These are phyloP conservation scores for Catocala nupta DNA, from an alignment of 2,888 invertebrate genomes.

Conservation along the genomic window DNA sequence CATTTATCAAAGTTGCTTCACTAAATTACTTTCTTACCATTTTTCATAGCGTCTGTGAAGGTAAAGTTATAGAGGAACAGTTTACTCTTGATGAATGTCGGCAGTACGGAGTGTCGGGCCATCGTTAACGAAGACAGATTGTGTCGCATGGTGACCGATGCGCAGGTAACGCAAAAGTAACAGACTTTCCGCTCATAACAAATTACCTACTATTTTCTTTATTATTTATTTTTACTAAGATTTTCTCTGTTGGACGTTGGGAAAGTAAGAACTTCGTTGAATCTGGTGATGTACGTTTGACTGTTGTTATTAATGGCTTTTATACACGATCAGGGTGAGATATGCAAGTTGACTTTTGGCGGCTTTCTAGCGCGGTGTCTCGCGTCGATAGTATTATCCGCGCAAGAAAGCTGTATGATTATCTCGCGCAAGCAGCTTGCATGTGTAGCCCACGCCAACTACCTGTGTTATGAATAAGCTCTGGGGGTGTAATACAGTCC, in stretches of 20 bases:
- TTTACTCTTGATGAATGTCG: constrained; percentile 70
- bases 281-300: too few relatives aligned
- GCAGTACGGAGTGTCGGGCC: constrained; percentile 58
- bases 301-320: too few relatives aligned
- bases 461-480: too few relatives aligned
- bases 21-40: constrained; percentile 54
- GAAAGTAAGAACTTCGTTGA: too few relatives aligned
- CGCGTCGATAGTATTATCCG: too few relatives aligned
- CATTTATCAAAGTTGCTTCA: constrained; percentile 43
- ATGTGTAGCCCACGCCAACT: too few relatives aligned
- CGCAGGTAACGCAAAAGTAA: constrained; percentile 63
- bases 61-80: constrained; percentile 59
- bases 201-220: constrained; percentile 48
- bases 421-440: too few relatives aligned
- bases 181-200: constrained; percentile 48
- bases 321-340: too few relatives aligned
- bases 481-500: too few relatives aligned
- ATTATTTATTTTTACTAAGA: constrained; percentile 19
- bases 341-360: too few relatives aligned
- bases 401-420: too few relatives aligned
- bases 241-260: not conserved
- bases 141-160: constrained; percentile 66
- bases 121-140: constrained; percentile 76
- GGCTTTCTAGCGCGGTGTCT: too few relatives aligned
- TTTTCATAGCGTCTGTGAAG: constrained; percentile 58